These are phyloP conservation scores for Lucifuga dentata DNA, from an alignment of 2,113 vertebrate genomes.

Conservation along the genomic window DNA sequence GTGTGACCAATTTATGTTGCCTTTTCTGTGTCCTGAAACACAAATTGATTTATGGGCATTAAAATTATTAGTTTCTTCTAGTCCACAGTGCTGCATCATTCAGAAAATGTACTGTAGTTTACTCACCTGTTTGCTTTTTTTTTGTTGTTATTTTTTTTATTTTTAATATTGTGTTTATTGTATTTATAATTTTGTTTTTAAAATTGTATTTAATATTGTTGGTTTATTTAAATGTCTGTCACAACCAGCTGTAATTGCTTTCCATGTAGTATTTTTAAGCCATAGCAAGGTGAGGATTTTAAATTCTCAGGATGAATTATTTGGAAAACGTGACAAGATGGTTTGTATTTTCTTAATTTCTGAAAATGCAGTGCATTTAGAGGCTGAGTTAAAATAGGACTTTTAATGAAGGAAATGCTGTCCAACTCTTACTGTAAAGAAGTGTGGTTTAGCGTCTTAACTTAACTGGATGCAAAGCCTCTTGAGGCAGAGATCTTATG, in stretches of 20 bases:
- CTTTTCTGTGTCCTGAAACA: background rate
- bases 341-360: background rate
- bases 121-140: no score
- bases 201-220: no score
- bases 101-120: background rate
- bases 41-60: background rate
- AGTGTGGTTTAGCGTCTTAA: background rate
- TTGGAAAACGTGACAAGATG: background rate
- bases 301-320: slow-evolving; percentile 24
- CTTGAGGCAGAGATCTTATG: no score
- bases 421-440: slow-evolving; percentile 44
- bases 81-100: background rate
- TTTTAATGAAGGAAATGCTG: background rate
- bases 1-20: slow-evolving; percentile 4
- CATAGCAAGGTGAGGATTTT: slow-evolving; percentile 33
- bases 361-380: background rate
- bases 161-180: no score
- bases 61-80: background rate
- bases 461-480: no score
- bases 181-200: no score
- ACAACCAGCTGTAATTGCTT: background rate
- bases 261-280: slow-evolving; percentile 24
- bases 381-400: background rate
- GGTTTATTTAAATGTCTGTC: background rate
- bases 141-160: background rate